A percentile compares a stretch with the other conserved stretches of the same genome.
Evolutionary conservation across 2,113 vertebrate genomes (phyloP).

Genomic region (Mormoops blainvillei): DNA sequence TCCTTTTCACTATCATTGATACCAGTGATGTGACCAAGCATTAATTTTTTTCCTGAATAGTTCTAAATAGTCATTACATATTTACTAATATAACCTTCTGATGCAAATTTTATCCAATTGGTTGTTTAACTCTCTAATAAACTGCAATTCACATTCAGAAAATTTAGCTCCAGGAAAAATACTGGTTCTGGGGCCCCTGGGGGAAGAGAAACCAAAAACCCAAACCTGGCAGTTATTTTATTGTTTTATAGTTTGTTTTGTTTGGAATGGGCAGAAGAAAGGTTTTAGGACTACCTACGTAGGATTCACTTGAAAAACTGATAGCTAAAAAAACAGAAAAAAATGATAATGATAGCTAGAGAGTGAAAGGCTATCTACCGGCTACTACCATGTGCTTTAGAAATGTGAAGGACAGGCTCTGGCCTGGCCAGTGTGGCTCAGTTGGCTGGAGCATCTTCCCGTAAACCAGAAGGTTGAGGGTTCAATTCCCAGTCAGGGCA

Average conservation of each 20-base stretch:
- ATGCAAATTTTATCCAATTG: neutral
- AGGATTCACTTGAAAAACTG: neutral
- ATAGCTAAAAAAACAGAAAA: neutral
- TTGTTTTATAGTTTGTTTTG: neutral
- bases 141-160: neutral
- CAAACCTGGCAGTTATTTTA: neutral
- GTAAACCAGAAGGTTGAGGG: neutral
- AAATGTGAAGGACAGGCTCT: neutral
- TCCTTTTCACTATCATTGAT: neutral
- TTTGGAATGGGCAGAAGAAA: neutral
- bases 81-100: neutral
- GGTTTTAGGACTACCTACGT: neutral
- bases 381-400: neutral
- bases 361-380: neutral
- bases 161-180: neutral
- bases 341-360: neutral
- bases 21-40: neutral
- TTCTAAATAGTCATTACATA: neutral
- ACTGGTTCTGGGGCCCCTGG: neutral
- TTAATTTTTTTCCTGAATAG: neutral
- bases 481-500: neutral
- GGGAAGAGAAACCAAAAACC: neutral
- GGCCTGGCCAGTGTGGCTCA: neutral
- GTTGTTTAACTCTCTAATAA: constrained; percentile 16
- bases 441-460: neutral